Evolutionary conservation across 1,140 invertebrate genomes (phyloP).

Genomic region (Diprion similis): DNA sequence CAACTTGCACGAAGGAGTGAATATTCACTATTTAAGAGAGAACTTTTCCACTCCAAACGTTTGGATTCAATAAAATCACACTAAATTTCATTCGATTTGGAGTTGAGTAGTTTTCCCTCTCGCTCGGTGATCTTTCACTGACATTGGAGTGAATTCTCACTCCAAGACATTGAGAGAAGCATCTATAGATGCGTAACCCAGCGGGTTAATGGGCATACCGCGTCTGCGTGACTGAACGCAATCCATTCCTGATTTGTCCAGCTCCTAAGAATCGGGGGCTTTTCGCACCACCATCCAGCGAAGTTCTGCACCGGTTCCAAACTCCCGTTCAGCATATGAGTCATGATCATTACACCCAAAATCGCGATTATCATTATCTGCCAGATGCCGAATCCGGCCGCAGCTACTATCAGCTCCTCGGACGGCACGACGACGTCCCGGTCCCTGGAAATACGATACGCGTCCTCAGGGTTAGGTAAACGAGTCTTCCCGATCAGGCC

Average conservation of each 20-base stretch:
- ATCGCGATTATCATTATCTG: slow-evolving; percentile 26
- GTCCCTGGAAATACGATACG: slow-evolving; percentile 14
- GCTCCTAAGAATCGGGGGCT: slow-evolving; percentile 26
- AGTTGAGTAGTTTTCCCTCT: no score
- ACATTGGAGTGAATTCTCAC: no score
- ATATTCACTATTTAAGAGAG: no score
- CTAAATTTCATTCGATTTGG: no score
- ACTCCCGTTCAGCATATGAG: slow-evolving; percentile 28
- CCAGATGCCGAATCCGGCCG: slow-evolving; percentile 30
- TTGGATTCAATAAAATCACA: no score
- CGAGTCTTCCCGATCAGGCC: no score
- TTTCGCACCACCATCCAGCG: slow-evolving; percentile 33
- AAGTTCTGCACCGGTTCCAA: slow-evolving; percentile 24
- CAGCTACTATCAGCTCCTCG: slow-evolving; percentile 27
- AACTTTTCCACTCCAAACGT: no score
- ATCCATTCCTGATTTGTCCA: slow-evolving; percentile 33
- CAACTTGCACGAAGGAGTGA: no score
- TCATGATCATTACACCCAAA: slow-evolving; percentile 23
- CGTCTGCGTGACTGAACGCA: slow-evolving; percentile 26
- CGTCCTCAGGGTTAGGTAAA: background rate
- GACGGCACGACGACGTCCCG: slow-evolving; percentile 17
- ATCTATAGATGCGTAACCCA: no score
- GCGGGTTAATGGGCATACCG: background rate
- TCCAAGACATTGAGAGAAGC: no score
- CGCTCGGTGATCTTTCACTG: no score